Base-by-base conservation (phyloP, 2,888 invertebrate genomes). In the Plusia festucae region DNA sequence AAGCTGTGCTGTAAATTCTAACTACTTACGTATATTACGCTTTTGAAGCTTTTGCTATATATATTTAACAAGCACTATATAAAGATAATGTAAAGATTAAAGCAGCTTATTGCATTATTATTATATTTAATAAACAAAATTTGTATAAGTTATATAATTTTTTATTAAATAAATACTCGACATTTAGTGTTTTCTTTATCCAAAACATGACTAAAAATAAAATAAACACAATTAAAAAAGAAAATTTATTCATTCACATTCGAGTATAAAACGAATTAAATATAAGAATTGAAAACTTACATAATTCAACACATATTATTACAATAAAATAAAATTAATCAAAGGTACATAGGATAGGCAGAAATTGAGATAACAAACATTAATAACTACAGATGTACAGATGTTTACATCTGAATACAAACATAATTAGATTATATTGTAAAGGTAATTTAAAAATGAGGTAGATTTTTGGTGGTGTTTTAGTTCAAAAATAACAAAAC, bases 101-200 rank as follows among this genome's bases (percentile, higher is more conserved):
- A 89, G 87, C 91, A 91, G 94, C 94, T 94, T 94, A 90, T 90
- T 90, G 93, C 93, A 87, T 86, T 85, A 88, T 85, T 85, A 87
- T 85, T 85, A 85, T 85, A 85, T 86, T 54, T 87, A 88, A 87
- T 88, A 85, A 86, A 90, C 84, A 81, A 85, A 84, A 85, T 82
- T 85, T 88, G 86, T 89, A 87, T 88, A 90, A 89, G 86, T 89
- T 91, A 90, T 88, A 85, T 88, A 85, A 88, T 90, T 91, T n/a
- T 90, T 91, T 90, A 91, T 86, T 91, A 90, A 94, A 93, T 91
- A 90, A 90, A 92, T 87, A 82, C 83, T 83, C 83, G 82, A 82
- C 63, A 76, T 71, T 68, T 68, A 69, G 67, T 64, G 74, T 86
- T 89, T 88, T 78, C 78, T 88, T 88, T 85, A 57, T 60, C 68